Percentiles rank a stretch among this genome's conserved stretches.
These are phyloP conservation scores for Notospermus geniculatus DNA, from an alignment of 1,140 invertebrate genomes.

Conservation along the genomic window DNA sequence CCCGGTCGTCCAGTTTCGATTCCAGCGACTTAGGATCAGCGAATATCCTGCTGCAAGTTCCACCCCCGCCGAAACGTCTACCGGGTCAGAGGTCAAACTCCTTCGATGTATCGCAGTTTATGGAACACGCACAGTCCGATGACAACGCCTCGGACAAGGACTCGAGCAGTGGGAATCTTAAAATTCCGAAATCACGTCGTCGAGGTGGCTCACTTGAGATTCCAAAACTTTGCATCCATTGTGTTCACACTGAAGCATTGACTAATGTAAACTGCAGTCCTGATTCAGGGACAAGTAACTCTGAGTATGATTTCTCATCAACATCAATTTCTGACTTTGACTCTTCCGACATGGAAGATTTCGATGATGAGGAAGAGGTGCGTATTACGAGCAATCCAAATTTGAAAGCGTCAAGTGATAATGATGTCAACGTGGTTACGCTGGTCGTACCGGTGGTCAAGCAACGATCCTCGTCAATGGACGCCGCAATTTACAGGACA, in stretches of 20 bases:
- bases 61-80: constrained; percentile 20
- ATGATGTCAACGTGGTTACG: constrained; percentile 39
- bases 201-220: constrained; percentile 41
- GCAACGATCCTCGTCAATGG: constrained; percentile 46
- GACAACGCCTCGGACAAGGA: constrained; percentile 35
- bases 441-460: constrained; percentile 46
- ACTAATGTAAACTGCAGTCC: constrained; percentile 31
- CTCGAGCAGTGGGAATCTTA: constrained; percentile 21
- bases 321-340: constrained; percentile 7
- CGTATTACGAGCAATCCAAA: constrained; percentile 12
- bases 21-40: constrained; percentile 28
- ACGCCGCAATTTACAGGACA: constrained; percentile 25
- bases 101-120: constrained; percentile 19
- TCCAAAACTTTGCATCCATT: constrained; percentile 47
- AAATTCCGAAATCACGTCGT: constrained; percentile 30
- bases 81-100: constrained; percentile 30
- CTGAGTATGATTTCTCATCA: constrained; percentile 16
- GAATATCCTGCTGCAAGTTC: constrained; percentile 29
- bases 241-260: constrained; percentile 55
- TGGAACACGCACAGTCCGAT: constrained; percentile 33
- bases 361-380: constrained; percentile 19
- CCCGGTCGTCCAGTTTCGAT: constrained; percentile 42
- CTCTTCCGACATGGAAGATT: constrained; percentile 25
- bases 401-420: constrained; percentile 2
- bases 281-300: constrained; percentile 14